phyloP scores from a whole-genome alignment of 2,113 vertebrate genomes.

The Fukomys damarensis region DNA sequence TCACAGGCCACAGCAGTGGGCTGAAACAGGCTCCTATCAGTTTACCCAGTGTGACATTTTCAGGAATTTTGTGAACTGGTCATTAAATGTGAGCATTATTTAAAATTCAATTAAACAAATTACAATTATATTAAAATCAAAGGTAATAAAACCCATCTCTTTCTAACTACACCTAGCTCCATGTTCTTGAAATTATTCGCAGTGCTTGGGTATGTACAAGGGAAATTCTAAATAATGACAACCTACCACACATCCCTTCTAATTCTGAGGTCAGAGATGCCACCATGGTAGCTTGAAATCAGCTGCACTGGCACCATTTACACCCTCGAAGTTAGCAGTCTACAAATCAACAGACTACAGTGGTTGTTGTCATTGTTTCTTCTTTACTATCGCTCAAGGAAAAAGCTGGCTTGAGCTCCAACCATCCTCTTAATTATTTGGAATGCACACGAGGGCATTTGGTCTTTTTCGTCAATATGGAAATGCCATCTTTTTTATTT shows the following conservation, averaged over 20 bases:
- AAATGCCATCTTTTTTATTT: constrained; percentile 22
- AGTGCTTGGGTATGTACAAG: neutral
- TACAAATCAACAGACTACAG: neutral
- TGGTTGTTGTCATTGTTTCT: neutral
- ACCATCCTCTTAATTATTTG: neutral
- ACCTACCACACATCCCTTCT: neutral
- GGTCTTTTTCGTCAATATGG: neutral
- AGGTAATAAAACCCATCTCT: neutral
- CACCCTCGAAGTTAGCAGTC: neutral
- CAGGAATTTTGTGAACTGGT: neutral
- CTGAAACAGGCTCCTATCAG: neutral
- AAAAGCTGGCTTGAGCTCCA: neutral
- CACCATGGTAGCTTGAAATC: neutral
- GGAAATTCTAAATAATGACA: neutral
- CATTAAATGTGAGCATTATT: neutral
- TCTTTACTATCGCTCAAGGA: neutral
- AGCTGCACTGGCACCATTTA: neutral
- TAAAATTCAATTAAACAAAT: neutral
- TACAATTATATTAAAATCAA: neutral
- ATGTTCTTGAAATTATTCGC: neutral
- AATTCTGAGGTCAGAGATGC: neutral
- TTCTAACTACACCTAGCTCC: neutral
- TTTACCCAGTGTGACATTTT: neutral
- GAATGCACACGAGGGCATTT: neutral
- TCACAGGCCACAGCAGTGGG: neutral